Evolutionary conservation across 2,797 vertebrate species (phyloP), one percentile per base, ranked within the genome.

Genomic region (Limnodromus scolopaceus): DNA sequence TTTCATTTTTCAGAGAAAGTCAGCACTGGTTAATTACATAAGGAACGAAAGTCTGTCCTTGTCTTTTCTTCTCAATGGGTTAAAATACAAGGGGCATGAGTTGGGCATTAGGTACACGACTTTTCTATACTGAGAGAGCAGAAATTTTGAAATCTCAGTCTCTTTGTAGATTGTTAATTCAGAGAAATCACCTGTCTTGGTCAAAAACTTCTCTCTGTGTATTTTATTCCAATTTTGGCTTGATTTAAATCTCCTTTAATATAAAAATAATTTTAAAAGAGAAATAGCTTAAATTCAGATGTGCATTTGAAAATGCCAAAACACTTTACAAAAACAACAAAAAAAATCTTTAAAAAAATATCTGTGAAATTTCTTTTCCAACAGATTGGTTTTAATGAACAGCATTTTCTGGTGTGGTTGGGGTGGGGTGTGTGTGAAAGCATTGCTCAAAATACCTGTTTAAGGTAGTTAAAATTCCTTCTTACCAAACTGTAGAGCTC

Each of bases 361-460:
- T 23, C 6, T 28, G 1, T 55, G 41, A 39, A 80, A 86, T 51
- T 58, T 51, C 12, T 9, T 11, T 94, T 84, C 19, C 11, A 75
- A 68, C 6, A 60, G 11, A 22, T 36, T 58, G 22, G 2, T 41
- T 91, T 81, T 70, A 84, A 39, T 34, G 4, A 58, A 34, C 2
- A 63, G 30, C 6, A 16, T 27, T 68, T 71, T 89, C 34, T 43
- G 39, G 10, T 51, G 41, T 19, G 3, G 16, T 36, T 68, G 5
- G 10, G 16, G 5, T 0, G 1, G 9, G 6, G 18, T 20, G 43
- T 20, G 1, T 4, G 3, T 58, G 9, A 70, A 70, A 69, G 0
- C 5, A 5, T 28, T 77, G 4, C 20, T 75, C 24, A 51, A 46
- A 91, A 30, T 36, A 69, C 4, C 9, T 81, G 18, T 46, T 46